Evolutionary conservation across 1,140 invertebrate genomes (phyloP).

Genomic region (Lucilia cuprina): DNA sequence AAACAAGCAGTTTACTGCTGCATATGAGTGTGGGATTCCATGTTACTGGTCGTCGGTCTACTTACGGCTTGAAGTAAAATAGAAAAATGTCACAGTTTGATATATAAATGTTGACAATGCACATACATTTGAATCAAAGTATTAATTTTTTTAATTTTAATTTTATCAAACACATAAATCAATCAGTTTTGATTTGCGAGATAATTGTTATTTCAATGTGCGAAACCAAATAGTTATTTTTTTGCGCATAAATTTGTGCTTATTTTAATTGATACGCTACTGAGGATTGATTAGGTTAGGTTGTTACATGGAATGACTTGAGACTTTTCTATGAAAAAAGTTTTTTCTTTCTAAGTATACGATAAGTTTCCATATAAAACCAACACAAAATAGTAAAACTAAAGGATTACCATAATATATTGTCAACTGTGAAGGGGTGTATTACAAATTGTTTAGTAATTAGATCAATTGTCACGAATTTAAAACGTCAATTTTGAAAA

Average conservation of each 20-base stretch:
- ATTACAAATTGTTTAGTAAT: too few relatives aligned
- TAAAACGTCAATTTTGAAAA: too few relatives aligned
- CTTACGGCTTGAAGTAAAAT: not conserved
- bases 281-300: not conserved
- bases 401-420: too few relatives aligned
- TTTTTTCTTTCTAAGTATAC: too few relatives aligned
- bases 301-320: too few relatives aligned
- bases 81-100: conserved; percentile 2
- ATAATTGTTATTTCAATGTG: not conserved
- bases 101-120: not conserved
- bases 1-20: not conserved
- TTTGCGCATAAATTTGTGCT: not conserved
- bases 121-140: not conserved
- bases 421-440: too few relatives aligned
- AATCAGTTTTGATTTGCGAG: not conserved
- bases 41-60: not conserved
- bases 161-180: not conserved
- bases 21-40: not conserved
- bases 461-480: too few relatives aligned
- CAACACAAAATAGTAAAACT: too few relatives aligned
- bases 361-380: too few relatives aligned
- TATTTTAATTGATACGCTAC: not conserved
- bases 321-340: too few relatives aligned
- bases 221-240: not conserved
- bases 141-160: not conserved